Conservation (phyloP, 2,797 vertebrate genomes). For the Australoheros facetus region DNA sequence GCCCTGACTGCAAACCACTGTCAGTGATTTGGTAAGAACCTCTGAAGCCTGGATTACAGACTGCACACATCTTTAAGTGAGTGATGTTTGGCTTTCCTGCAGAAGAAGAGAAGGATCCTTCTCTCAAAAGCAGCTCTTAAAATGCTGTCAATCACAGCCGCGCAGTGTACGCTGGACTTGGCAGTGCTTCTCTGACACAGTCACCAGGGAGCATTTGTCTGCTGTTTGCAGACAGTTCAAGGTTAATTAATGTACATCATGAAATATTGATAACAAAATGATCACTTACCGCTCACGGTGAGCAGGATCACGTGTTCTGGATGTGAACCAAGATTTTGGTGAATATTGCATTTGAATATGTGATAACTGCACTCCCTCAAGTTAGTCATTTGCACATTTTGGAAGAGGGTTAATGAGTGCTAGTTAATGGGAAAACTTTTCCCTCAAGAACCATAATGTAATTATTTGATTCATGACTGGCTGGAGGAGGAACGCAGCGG, state of each 20-base stretch:
- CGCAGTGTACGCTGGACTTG: constrained; percentile 33
- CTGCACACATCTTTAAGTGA: constrained; percentile 43
- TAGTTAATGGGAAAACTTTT: constrained; percentile 60
- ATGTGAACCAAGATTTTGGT: constrained; percentile 26
- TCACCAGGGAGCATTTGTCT: constrained; percentile 66
- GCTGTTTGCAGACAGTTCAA: constrained; percentile 70
- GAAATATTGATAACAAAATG: constrained; percentile 72
- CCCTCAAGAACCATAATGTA: constrained; percentile 57
- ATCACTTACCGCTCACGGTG: constrained; percentile 53
- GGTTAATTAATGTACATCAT: constrained; percentile 78
- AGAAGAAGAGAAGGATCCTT: constrained; percentile 31
- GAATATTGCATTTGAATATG: constrained; percentile 27
- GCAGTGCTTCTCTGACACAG: constrained; percentile 47
- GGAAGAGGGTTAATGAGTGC: constrained; percentile 67
- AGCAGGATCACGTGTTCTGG: constrained; percentile 4
- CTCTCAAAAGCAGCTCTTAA: constrained; percentile 57
- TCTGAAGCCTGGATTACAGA: constrained; percentile 43
- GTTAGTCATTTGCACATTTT: constrained; percentile 65
- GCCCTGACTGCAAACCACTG: constrained; percentile 15
- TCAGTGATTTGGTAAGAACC: constrained; percentile 32
- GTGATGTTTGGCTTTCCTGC: constrained; percentile 43
- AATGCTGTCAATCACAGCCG: constrained; percentile 63
- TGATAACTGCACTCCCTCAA: constrained; percentile 37
- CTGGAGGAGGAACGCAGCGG: constrained; percentile 45
- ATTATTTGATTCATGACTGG: constrained; percentile 74